Percentiles rank a stretch among this genome's conserved stretches.
These are phyloP conservation scores for Charanyca ferruginea DNA, from an alignment of 2,888 invertebrate genomes.

Conservation along the genomic window DNA sequence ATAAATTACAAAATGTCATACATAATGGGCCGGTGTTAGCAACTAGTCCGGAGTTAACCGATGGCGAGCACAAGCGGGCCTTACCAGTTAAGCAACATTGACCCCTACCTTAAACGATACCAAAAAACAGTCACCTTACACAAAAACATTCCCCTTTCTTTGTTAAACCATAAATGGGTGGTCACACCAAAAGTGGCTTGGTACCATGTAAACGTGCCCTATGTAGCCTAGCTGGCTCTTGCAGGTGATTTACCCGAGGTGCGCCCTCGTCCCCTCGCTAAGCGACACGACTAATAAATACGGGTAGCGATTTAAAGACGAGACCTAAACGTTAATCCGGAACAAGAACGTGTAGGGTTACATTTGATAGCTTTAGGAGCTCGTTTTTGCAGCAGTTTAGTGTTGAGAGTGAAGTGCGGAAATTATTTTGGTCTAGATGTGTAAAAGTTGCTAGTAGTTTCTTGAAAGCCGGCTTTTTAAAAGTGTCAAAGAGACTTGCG, in stretches of 20 bases:
- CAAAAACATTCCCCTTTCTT: conserved; percentile 55
- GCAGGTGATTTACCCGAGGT: conserved; percentile 72
- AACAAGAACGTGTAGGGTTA: conserved; percentile 70
- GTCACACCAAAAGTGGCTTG: conserved; percentile 59
- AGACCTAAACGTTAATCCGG: conserved; percentile 67
- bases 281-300: conserved; percentile 67
- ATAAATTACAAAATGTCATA: too few species aligned
- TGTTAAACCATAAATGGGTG: conserved; percentile 60
- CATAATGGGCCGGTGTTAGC: not conserved
- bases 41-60: too few species aligned
- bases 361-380: conserved; percentile 64
- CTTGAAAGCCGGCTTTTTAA: not conserved
- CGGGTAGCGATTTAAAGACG: conserved; percentile 73
- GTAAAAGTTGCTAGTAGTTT: conserved; percentile 22
- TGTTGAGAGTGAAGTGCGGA: conserved; percentile 46
- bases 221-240: conserved; percentile 35
- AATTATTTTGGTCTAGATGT: conserved; percentile 46
- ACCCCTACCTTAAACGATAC: conserved; percentile 31
- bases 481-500: not conserved
- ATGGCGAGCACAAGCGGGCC: not conserved
- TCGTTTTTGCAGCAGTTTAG: conserved; percentile 41
- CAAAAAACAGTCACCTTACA: conserved; percentile 50
- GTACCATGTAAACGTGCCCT: conserved; percentile 71
- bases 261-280: conserved; percentile 64
- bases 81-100: conserved; percentile 32